Conservation (phyloP, 2,113 vertebrate genomes). For the Taxidea taxus region DNA sequence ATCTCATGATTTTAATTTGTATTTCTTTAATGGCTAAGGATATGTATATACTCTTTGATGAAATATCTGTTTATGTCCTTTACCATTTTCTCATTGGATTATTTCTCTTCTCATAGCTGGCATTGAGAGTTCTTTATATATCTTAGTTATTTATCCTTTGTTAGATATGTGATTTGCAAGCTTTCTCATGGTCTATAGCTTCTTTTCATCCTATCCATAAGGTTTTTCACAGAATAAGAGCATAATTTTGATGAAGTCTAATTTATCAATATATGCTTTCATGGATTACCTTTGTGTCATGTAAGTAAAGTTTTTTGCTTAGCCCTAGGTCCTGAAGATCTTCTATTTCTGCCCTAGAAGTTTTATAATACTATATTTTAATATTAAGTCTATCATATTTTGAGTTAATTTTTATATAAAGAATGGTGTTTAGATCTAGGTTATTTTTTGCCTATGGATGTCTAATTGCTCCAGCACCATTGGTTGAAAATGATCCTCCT, state of each 20-base stretch:
- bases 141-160: background rate
- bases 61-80: background rate
- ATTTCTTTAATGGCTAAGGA: background rate
- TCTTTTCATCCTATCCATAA: background rate
- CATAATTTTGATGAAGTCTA: background rate
- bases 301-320: background rate
- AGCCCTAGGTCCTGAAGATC: background rate
- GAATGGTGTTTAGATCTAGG: background rate
- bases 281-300: background rate
- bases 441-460: background rate
- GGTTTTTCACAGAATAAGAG: background rate
- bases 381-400: background rate
- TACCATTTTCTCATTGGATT: background rate
- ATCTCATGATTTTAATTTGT: background rate
- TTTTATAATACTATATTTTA: constrained; percentile 18
- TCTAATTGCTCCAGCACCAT: background rate
- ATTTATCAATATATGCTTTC: background rate
- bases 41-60: background rate
- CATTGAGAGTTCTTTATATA: background rate
- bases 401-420: background rate
- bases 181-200: background rate
- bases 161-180: background rate
- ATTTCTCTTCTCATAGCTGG: background rate
- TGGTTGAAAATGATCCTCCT: background rate
- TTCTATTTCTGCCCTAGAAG: background rate